These are phyloP conservation scores for Alosa sapidissima DNA, from an alignment of 2,797 vertebrate genomes.

Conservation along the genomic window DNA sequence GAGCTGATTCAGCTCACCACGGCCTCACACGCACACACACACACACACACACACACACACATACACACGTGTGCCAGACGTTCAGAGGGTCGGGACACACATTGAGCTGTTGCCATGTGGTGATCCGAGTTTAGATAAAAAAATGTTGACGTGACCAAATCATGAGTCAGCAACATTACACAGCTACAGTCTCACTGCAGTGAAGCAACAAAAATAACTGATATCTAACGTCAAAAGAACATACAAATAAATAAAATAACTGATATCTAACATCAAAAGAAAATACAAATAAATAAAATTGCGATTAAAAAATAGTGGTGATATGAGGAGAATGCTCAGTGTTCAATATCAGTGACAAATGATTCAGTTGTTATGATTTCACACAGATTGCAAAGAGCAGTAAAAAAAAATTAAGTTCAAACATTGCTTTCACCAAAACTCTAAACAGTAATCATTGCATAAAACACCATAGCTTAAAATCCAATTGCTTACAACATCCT, in stretches of 20 bases:
- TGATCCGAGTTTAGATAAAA: background rate
- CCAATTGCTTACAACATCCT: background rate
- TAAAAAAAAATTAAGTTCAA: background rate
- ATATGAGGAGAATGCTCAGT: background rate
- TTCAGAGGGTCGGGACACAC: background rate
- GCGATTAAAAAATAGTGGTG: background rate
- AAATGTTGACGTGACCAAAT: background rate
- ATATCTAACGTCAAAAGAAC: too few species aligned
- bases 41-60: background rate
- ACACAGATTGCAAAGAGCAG: background rate
- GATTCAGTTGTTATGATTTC: background rate
- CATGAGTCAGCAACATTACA: background rate
- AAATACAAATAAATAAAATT: background rate
- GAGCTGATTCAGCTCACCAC: slow-evolving; percentile 50
- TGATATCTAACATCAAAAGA: background rate
- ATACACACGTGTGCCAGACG: background rate
- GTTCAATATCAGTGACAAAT: background rate
- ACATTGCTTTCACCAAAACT: background rate
- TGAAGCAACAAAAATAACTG: background rate
- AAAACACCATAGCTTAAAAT: too few species aligned
- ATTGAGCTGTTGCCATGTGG: background rate
- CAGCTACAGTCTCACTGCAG: background rate
- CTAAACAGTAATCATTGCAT: background rate
- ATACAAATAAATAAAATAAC: background rate
- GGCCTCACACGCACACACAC: background rate